These are phyloP conservation scores for Leuciscus idus DNA, from an alignment of 2,113 vertebrate genomes.

Conservation along the genomic window DNA sequence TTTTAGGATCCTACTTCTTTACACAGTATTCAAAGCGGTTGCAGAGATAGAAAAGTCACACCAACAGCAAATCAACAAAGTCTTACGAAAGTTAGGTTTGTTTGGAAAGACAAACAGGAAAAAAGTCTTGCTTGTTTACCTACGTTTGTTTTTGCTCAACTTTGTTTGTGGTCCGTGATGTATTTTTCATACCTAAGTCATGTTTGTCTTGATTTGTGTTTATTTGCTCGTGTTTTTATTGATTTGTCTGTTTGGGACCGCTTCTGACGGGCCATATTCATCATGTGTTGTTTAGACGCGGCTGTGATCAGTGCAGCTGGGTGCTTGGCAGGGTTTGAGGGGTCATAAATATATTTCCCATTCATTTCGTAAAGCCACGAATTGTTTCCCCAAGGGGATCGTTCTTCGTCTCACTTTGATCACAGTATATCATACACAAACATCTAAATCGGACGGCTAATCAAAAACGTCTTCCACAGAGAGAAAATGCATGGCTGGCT, in stretches of 20 bases:
- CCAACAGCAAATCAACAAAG: neutral
- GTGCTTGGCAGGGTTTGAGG: slow-evolving; percentile 32
- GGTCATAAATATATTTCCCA: slow-evolving; percentile 56
- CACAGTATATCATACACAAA: slow-evolving; percentile 62
- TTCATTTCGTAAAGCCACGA: slow-evolving; percentile 54
- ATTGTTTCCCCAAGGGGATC: slow-evolving; percentile 54
- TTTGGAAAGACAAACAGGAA: slow-evolving; percentile 12
- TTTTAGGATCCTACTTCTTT: neutral
- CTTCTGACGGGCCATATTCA: slow-evolving; percentile 43
- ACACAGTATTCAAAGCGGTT: neutral
- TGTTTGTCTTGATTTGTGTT: slow-evolving; percentile 56
- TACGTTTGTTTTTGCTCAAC: neutral
- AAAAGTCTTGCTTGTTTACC: slow-evolving; percentile 4
- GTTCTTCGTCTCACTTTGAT: slow-evolving; percentile 59
- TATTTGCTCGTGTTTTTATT: slow-evolving; percentile 48
- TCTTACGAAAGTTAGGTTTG: neutral
- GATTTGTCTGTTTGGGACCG: slow-evolving; percentile 47
- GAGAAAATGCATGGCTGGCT: slow-evolving; percentile 56
- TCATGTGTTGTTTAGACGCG: slow-evolving; percentile 58
- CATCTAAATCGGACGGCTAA: slow-evolving; percentile 60
- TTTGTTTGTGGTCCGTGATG: slow-evolving; percentile 37
- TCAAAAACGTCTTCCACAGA: slow-evolving; percentile 62
- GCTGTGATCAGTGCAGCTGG: slow-evolving; percentile 53
- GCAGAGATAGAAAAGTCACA: neutral
- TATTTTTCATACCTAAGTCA: slow-evolving; percentile 47